phyloP scores from a whole-genome alignment of 2,113 vertebrate species.

The Mus pahari region DNA sequence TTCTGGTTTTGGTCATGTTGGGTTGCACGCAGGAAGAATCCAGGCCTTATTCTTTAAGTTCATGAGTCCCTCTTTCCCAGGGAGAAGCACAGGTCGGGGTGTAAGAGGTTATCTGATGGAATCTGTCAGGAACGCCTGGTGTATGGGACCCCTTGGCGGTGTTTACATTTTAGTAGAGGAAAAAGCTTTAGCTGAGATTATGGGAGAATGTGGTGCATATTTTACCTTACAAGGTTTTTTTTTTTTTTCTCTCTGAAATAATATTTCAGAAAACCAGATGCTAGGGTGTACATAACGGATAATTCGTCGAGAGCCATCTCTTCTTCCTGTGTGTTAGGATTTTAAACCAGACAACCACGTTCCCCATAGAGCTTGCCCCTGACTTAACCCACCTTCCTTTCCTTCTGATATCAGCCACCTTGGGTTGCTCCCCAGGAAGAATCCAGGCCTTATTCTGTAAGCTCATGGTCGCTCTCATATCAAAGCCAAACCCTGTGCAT shows the following conservation, averaged over 20 bases:
- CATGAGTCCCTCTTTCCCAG: not conserved
- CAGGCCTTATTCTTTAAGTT: not conserved
- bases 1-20: not conserved
- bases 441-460: too few relatives aligned
- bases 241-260: not conserved
- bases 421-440: too few relatives aligned
- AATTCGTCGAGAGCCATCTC: not conserved
- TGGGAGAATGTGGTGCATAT: not conserved
- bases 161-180: slow-evolving; percentile 13
- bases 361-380: not conserved
- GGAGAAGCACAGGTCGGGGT: not conserved
- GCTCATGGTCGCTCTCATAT: not conserved
- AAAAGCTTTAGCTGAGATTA: not conserved
- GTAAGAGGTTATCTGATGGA: not conserved
- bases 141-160: not conserved
- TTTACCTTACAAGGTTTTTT: not conserved
- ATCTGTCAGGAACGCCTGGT: not conserved
- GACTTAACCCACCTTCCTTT: not conserved
- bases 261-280: not conserved
- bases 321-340: not conserved
- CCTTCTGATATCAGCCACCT: too few relatives aligned
- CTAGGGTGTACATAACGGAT: not conserved
- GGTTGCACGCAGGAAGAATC: not conserved
- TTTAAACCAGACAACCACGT: not conserved
- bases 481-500: slow-evolving; percentile 2